Evolutionary conservation across 2,797 vertebrate genomes (phyloP).

Genomic region (Scolopax bukidnonensis): DNA sequence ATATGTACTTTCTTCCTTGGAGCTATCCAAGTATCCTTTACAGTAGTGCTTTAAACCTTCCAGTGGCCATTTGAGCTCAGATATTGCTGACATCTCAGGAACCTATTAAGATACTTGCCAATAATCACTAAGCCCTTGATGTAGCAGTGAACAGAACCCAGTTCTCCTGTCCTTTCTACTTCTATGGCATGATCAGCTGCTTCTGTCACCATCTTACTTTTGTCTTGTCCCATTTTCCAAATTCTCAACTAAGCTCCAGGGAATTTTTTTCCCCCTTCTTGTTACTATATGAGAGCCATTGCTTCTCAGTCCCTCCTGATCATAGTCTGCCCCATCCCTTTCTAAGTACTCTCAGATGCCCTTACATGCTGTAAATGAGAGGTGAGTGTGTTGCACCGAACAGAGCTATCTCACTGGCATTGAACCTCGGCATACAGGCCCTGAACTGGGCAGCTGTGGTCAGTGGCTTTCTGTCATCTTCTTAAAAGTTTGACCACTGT

Average conservation of each 20-base stretch:
- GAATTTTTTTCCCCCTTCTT: background rate
- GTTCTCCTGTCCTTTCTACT: background rate
- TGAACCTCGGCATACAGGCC: background rate
- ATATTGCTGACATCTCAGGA: background rate
- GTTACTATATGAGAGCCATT: background rate
- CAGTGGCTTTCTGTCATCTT: background rate
- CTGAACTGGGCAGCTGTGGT: background rate
- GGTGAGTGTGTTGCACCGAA: background rate
- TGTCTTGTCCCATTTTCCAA: background rate
- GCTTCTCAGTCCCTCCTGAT: background rate
- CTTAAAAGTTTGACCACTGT: background rate
- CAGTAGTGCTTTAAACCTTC: background rate
- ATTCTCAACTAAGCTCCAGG: background rate
- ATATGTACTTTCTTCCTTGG: background rate
- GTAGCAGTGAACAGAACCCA: background rate
- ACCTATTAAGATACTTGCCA: background rate
- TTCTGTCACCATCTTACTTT: background rate
- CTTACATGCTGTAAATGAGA: background rate
- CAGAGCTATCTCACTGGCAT: background rate
- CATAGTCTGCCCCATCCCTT: background rate
- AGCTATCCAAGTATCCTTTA: background rate
- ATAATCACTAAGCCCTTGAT: background rate
- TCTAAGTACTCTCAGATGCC: background rate
- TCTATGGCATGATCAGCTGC: background rate
- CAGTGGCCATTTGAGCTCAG: background rate